Conservation (phyloP, 2,113 vertebrate species). For the Pteruthius melanotis region DNA sequence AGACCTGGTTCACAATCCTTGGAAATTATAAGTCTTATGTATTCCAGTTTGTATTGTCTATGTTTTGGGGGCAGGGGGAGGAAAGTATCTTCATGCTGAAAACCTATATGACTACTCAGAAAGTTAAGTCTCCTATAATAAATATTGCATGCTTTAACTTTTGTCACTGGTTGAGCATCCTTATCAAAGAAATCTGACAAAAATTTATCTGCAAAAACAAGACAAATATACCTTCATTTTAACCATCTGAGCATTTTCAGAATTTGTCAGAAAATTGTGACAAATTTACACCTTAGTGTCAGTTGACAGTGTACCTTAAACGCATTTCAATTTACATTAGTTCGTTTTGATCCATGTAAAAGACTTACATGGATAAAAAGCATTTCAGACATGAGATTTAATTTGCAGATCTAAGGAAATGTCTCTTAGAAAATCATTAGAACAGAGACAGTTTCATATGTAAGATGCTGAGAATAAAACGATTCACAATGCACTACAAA, state of each 20-base stretch:
- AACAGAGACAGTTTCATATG: not conserved
- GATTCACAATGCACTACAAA: not conserved
- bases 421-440: not conserved
- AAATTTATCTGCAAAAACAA: not conserved
- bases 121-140: not conserved
- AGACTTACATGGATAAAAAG: not conserved
- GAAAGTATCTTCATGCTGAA: not conserved
- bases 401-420: not conserved
- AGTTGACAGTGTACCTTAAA: not conserved
- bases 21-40: not conserved
- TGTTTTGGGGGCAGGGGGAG: rapidly evolving
- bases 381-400: not conserved
- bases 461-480: not conserved
- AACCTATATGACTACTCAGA: not conserved
- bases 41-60: not conserved
- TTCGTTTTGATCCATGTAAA: not conserved
- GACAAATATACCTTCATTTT: not conserved
- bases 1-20: not conserved
- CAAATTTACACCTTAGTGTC: not conserved
- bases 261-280: not conserved
- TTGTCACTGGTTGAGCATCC: not conserved
- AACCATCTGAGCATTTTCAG: not conserved
- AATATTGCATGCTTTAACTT: not conserved
- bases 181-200: not conserved
- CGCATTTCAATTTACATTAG: not conserved